Base-by-base conservation (phyloP, 1,140 invertebrate genomes). In the Drosophila pachea region DNA sequence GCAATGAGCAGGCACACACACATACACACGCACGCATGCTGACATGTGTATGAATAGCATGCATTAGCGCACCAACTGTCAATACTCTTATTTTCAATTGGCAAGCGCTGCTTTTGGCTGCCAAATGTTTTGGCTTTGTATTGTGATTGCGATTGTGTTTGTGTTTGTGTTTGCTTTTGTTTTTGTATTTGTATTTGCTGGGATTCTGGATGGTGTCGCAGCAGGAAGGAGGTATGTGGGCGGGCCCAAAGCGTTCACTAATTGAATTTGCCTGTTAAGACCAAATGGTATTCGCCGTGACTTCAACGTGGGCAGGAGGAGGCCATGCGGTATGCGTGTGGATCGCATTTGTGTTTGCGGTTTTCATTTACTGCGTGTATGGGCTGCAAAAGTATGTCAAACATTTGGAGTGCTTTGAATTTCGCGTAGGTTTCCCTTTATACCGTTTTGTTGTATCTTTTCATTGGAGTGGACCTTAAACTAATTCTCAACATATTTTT, bases 1-100 rank as follows among this genome's bases (percentile, higher is more conserved):
- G 53, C 36, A 55, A 31, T 22, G 36, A 43, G 53, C 16, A 48
- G 9, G 9, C 31, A 50, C n/a, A 33, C 32, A 33, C 33, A 42
- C 2, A 31, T 11, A 54, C 16, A 54, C 16, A 40, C 38, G 31
- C 9, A 12, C n/a, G 16, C 5, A 38, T 35, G 7, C 11, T 40
- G 7, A 29, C 5, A 31, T 40, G 29, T 7, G 22, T 5, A 40
- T 6, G 32, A 32, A 50, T 52, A 32, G 32, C 32, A 43, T 77
- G 75, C 76, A 78, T 74, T 78, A 78, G 62, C 60, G 38, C 42
- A 52, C 49, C 45, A 82, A 77, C 78, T 79, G 78, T 82, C 78
- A 79, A 82, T 71, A 60, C 47, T 53, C 32, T 42, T 81, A 66
- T 81, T 69, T 66, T 66, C 53, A 65, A 81, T 76, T 73, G 38